Evolutionary conservation across 2,797 vertebrate genomes (phyloP).

Genomic region (Rhinatrema bivittatum): DNA sequence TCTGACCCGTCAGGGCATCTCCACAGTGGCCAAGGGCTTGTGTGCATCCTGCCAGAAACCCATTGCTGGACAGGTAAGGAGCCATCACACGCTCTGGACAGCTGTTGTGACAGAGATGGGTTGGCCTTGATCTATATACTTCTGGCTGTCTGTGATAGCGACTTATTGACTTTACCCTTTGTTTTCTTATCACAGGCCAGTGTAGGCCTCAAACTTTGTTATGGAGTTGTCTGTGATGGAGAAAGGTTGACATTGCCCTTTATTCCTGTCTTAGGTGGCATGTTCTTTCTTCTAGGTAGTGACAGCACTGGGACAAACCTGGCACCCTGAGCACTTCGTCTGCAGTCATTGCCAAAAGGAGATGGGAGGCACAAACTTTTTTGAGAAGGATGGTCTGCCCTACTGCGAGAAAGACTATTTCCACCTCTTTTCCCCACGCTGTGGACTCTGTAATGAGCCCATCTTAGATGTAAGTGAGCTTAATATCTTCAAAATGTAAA

Average conservation of each 20-base stretch:
- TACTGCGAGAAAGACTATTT: conserved; percentile 89
- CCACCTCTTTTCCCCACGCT: conserved; percentile 81
- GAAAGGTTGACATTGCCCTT: neutral
- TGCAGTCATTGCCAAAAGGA: conserved; percentile 75
- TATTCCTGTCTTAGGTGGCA: neutral
- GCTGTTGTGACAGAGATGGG: too few species aligned
- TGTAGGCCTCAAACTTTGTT: too few species aligned
- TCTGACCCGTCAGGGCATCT: conserved; percentile 78
- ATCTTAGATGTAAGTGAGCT: conserved; percentile 83
- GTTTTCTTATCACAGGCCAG: too few species aligned
- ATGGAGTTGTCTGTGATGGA: too few species aligned
- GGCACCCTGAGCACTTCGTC: conserved; percentile 89
- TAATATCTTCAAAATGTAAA: too few species aligned
- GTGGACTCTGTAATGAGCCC: conserved; percentile 79
- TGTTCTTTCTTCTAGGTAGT: conserved; percentile 63
- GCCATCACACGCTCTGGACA: too few species aligned
- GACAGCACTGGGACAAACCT: conserved; percentile 78
- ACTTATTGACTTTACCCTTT: too few species aligned
- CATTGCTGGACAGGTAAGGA: conserved; percentile 78
- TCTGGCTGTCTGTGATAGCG: too few species aligned
- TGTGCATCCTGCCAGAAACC: conserved; percentile 84
- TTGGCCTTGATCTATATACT: too few species aligned
- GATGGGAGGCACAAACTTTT: conserved; percentile 84
- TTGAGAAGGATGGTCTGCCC: conserved; percentile 81
- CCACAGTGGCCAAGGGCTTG: conserved; percentile 79